Percentiles rank a stretch among this genome's conserved stretches.
Conservation (phyloP, 2,888 invertebrate genomes). For the Emmelina monodactyla region DNA sequence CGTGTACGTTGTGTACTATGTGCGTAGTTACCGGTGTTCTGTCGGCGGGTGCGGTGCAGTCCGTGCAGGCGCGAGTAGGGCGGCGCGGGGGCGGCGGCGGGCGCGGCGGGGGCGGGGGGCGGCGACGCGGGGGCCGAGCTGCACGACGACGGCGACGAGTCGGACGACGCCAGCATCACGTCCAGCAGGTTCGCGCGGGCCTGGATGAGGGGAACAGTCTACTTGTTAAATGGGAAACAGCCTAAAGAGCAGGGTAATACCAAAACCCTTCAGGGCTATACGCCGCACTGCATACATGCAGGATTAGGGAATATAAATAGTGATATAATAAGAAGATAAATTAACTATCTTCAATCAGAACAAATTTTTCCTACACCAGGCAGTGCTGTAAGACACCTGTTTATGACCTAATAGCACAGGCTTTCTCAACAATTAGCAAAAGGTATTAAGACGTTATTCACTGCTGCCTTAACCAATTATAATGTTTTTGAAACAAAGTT, state of each 20-base stretch:
- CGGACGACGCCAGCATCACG: conserved; percentile 80
- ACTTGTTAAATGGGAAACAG: no score
- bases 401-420: no score
- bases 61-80: conserved; percentile 72
- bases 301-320: neutral
- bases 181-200: conserved; percentile 78
- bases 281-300: neutral
- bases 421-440: no score
- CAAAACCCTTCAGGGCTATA: neutral
- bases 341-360: no score
- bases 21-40: conserved; percentile 73
- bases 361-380: no score
- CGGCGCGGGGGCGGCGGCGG: conserved; percentile 19
- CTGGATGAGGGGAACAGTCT: conserved; percentile 35
- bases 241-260: neutral
- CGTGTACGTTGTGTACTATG: neutral
- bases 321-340: no score
- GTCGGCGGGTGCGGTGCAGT: conserved; percentile 75
- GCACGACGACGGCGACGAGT: conserved; percentile 74
- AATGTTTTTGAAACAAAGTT: no score
- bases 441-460: no score
- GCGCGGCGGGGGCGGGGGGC: conserved; percentile 17
- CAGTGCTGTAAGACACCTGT: no score
- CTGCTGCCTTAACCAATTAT: no score
- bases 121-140: conserved; percentile 66